phyloP scores from a whole-genome alignment of 2,888 invertebrate genomes.

The Archips crataeganus region DNA sequence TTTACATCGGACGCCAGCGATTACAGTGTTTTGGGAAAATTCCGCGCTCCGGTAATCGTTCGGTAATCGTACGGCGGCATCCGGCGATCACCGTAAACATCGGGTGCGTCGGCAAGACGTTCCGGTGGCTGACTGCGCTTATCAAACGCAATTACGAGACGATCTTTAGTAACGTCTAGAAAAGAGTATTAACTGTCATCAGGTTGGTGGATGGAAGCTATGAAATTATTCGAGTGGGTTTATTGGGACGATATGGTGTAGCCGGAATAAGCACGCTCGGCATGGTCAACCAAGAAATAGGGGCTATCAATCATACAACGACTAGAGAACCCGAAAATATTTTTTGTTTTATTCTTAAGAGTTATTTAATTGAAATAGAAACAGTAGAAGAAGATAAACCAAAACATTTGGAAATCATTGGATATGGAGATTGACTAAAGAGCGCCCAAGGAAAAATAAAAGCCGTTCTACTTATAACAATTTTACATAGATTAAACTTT shows the following conservation, averaged over 20 bases:
- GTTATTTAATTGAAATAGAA: no score
- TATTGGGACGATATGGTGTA: no score
- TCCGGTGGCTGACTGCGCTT: slow-evolving; percentile 26
- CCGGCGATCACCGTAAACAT: slow-evolving; percentile 36
- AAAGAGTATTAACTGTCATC: background rate
- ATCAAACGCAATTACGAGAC: slow-evolving; percentile 8
- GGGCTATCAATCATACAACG: no score
- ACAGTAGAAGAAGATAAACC: no score
- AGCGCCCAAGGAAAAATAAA: no score
- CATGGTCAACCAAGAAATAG: no score
- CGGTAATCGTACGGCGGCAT: slow-evolving; percentile 11
- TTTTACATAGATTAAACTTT: background rate
- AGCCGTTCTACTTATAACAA: background rate
- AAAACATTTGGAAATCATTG: background rate
- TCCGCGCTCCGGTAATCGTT: slow-evolving; percentile 25
- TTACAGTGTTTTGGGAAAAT: slow-evolving; percentile 13
- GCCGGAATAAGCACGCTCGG: no score
- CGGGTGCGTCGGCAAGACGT: slow-evolving; percentile 26
- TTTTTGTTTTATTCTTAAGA: no score
- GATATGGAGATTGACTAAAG: background rate
- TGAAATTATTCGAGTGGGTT: no score
- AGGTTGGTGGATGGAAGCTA: no score
- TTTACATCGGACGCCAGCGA: background rate
- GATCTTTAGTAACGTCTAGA: background rate
- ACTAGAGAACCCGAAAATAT: no score